These are phyloP conservation scores for Euplexia lucipara DNA, from an alignment of 2,888 invertebrate genomes.

Conservation along the genomic window DNA sequence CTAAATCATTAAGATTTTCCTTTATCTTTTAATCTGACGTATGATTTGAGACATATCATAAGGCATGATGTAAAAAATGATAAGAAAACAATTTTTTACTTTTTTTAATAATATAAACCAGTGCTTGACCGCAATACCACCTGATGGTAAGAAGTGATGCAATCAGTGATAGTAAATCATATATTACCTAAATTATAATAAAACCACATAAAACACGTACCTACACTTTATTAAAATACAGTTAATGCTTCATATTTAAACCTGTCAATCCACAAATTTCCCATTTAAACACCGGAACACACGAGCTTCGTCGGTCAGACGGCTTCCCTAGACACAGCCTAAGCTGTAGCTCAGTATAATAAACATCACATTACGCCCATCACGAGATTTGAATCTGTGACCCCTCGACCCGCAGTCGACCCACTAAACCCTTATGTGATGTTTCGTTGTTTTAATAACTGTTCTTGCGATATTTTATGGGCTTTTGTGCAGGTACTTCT, in stretches of 20 bases:
- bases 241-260: background rate
- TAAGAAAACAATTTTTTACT: no score
- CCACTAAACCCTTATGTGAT: slow-evolving; percentile 63
- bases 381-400: slow-evolving; percentile 63
- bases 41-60: no score
- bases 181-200: no score
- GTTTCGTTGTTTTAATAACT: slow-evolving; percentile 61
- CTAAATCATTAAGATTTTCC: no score
- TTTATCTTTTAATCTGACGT: no score
- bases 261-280: slow-evolving; percentile 17
- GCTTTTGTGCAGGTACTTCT: slow-evolving; percentile 30
- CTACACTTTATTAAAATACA: no score
- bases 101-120: no score
- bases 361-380: slow-evolving; percentile 64
- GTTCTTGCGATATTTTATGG: slow-evolving; percentile 44
- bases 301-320: slow-evolving; percentile 42
- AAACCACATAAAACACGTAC: no score
- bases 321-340: slow-evolving; percentile 35
- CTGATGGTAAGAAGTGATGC: no score
- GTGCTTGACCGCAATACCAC: no score
- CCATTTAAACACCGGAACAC: slow-evolving; percentile 35
- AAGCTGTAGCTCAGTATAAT: slow-evolving; percentile 52
- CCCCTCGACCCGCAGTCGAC: slow-evolving; percentile 54
- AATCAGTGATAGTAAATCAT: no score
- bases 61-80: no score